phyloP scores from a whole-genome alignment of 1,140 invertebrate genomes.

The Drosophila melanica region DNA sequence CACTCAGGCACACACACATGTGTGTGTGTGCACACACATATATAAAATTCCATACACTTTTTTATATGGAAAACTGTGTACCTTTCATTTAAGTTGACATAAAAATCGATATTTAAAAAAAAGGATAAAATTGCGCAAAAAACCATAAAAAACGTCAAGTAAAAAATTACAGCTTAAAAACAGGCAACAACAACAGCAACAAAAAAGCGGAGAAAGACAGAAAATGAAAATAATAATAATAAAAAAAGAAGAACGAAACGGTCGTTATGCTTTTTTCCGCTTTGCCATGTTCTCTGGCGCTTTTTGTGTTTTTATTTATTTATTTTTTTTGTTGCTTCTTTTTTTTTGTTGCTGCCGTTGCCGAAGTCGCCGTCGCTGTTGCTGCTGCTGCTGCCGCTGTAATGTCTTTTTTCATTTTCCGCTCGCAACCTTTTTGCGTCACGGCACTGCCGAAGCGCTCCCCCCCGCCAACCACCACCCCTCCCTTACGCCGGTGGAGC shows the following conservation, averaged over 20 bases:
- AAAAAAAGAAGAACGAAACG: slow-evolving; percentile 70
- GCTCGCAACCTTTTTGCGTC: slow-evolving; percentile 77
- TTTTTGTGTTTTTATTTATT: slow-evolving; percentile 78
- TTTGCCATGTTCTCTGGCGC: slow-evolving; percentile 62
- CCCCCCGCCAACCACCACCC: not conserved
- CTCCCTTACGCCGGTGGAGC: slow-evolving; percentile 29
- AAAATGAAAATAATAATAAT: slow-evolving; percentile 81
- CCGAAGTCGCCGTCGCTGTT: slow-evolving; percentile 21
- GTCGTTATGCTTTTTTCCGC: slow-evolving; percentile 78
- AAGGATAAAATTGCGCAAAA: slow-evolving; percentile 71
- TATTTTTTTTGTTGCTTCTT: slow-evolving; percentile 48
- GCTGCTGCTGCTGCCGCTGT: slow-evolving; percentile 57
- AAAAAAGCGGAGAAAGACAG: slow-evolving; percentile 70
- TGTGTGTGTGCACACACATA: slow-evolving; percentile 33
- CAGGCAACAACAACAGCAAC: slow-evolving; percentile 36
- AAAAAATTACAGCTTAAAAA: slow-evolving; percentile 81
- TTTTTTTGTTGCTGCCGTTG: slow-evolving; percentile 20
- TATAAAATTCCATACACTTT: slow-evolving; percentile 47
- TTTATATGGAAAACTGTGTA: slow-evolving; percentile 76
- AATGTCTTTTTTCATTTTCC: slow-evolving; percentile 81
- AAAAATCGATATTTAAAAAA: slow-evolving; percentile 80
- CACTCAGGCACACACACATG: slow-evolving; percentile 15
- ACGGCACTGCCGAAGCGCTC: slow-evolving; percentile 31
- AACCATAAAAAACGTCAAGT: slow-evolving; percentile 77
- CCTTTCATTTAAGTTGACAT: slow-evolving; percentile 83